phyloP scores from a whole-genome alignment of 2,113 vertebrate genomes.

The Nothocercus nigrocapillus region DNA sequence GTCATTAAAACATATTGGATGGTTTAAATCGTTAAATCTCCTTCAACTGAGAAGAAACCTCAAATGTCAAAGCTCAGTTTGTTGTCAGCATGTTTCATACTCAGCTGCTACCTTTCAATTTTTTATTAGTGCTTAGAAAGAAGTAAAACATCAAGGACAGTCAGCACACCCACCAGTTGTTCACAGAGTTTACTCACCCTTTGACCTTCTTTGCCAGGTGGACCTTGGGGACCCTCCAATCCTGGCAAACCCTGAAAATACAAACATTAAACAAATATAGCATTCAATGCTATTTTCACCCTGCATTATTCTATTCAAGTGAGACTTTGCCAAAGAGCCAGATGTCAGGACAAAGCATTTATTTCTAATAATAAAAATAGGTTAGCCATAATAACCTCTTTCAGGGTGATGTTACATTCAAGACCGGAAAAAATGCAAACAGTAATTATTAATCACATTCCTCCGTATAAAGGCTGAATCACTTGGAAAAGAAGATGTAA shows the following conservation, averaged over 20 bases:
- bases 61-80: constrained; percentile 49
- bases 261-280: constrained; percentile 9
- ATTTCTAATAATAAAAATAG: background rate
- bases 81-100: constrained; percentile 56
- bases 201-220: constrained; percentile 93
- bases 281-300: background rate
- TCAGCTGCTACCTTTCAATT: constrained; percentile 60
- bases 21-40: constrained; percentile 39
- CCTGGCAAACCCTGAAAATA: constrained; percentile 80
- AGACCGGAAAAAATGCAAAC: background rate
- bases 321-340: constrained; percentile 19
- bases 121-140: constrained; percentile 57
- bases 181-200: constrained; percentile 90
- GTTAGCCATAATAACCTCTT: background rate
- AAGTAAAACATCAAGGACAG: constrained; percentile 1
- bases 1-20: constrained; percentile 57
- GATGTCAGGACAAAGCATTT: constrained; percentile 45
- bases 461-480: background rate
- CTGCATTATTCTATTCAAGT: background rate
- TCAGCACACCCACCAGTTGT: constrained; percentile 40
- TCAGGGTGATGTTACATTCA: background rate
- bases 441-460: background rate
- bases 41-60: constrained; percentile 44
- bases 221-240: constrained; percentile 82
- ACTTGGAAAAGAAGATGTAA: background rate